These are phyloP conservation scores for Allolobophora icterica DNA, from an alignment of 2,888 invertebrate genomes.

Conservation along the genomic window DNA sequence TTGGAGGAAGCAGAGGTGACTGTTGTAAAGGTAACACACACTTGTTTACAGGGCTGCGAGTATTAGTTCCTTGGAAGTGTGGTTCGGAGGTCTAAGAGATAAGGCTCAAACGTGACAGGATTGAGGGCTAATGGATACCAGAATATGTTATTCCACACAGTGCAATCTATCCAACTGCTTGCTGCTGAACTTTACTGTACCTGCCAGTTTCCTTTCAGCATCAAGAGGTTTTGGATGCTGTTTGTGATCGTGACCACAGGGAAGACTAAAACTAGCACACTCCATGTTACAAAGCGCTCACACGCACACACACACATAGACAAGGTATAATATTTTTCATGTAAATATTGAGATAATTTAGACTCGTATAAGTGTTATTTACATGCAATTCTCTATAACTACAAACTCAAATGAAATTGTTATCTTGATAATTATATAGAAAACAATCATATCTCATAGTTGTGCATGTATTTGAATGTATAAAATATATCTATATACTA, in stretches of 20 bases:
- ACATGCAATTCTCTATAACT: background rate
- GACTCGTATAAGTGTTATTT: background rate
- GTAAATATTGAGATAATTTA: too few relatives aligned
- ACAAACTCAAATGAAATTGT: background rate
- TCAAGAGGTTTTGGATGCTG: background rate
- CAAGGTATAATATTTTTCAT: background rate
- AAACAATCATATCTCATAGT: background rate
- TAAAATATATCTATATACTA: background rate
- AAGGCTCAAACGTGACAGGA: background rate
- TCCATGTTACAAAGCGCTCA: background rate
- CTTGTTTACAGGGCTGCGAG: background rate
- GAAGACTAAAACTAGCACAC: background rate
- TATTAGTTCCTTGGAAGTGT: background rate
- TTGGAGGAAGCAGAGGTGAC: background rate
- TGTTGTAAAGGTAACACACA: background rate
- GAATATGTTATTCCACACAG: background rate
- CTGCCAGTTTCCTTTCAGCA: background rate
- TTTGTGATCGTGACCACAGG: background rate
- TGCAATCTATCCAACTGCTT: background rate
- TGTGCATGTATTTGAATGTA: background rate
- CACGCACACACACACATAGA: background rate
- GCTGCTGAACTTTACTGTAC: background rate
- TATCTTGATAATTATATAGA: background rate
- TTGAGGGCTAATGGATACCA: slow-evolving; percentile 6
- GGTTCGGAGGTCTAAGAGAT: background rate